These are phyloP conservation scores for Callyntrura guangdongensis DNA, from an alignment of 2,888 invertebrate genomes.

Conservation along the genomic window DNA sequence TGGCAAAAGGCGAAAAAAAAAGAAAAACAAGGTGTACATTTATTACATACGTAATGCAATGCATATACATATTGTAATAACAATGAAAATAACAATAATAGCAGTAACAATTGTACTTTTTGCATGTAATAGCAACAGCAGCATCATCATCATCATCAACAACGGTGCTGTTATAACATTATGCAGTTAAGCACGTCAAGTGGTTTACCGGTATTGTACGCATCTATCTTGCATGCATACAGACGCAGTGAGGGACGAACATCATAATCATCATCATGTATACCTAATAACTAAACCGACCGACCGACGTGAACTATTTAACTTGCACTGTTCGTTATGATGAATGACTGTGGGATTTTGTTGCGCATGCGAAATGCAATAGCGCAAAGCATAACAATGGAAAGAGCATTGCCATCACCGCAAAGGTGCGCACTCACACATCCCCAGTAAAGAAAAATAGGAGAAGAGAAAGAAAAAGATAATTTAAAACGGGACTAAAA, in stretches of 20 bases:
- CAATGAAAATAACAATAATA: too few relatives aligned
- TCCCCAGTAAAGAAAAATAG: conserved; percentile 16
- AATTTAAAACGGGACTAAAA: conserved; percentile 68
- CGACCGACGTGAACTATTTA: background rate
- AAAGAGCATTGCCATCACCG: conserved; percentile 2
- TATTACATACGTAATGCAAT: background rate
- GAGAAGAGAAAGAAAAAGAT: background rate
- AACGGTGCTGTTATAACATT: background rate
- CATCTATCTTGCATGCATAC: conserved; percentile 24
- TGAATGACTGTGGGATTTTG: conserved; percentile 35
- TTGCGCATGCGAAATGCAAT: conserved; percentile 13
- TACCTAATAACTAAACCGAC: background rate
- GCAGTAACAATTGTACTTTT: conserved; percentile 48
- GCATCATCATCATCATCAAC: too few relatives aligned
- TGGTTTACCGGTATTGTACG: conserved; percentile 58
- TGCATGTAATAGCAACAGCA: conserved; percentile 38
- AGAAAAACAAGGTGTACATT: background rate
- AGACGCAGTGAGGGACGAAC: background rate
- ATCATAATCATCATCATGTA: background rate
- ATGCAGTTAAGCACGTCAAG: conserved; percentile 43
- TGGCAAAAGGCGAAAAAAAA: conserved; percentile 23
- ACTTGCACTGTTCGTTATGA: conserved; percentile 14
- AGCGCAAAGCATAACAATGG: background rate
- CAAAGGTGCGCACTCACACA: background rate
- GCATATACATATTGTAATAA: conserved; percentile 16